Percentiles rank a stretch among this genome's conserved stretches.
phyloP scores from a whole-genome alignment of 2,888 invertebrate genomes.

The Eristalis arbustorum region DNA sequence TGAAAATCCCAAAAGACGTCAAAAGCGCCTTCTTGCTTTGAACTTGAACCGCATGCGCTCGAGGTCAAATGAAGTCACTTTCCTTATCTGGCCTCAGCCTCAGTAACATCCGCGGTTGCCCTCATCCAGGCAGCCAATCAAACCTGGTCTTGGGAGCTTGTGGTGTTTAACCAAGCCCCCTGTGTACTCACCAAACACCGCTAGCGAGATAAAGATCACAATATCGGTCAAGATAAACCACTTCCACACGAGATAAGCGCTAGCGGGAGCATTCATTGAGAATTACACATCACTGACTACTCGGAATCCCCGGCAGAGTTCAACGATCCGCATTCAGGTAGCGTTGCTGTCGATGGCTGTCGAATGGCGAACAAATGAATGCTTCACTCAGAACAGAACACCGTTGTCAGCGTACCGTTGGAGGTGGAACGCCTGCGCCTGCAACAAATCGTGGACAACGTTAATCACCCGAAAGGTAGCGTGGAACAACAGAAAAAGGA shows the following conservation, averaged over 20 bases:
- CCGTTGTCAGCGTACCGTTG: conserved; percentile 30
- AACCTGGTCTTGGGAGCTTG: not conserved
- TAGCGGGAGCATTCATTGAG: not conserved
- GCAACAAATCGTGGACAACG: conserved; percentile 48
- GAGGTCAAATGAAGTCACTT: not conserved
- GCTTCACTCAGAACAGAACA: conserved; percentile 49
- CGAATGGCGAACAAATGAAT: conserved; percentile 67
- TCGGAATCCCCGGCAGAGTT: conserved; percentile 43
- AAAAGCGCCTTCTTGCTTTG: not conserved
- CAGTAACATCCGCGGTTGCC: not conserved
- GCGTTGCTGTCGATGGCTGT: conserved; percentile 29
- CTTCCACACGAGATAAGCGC: not conserved
- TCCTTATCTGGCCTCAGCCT: not conserved
- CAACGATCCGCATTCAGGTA: conserved; percentile 51
- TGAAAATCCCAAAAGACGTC: too few species aligned
- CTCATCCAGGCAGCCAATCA: not conserved
- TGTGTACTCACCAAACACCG: not conserved
- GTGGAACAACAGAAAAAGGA: not conserved
- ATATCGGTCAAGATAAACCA: not conserved
- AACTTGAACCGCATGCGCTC: not conserved
- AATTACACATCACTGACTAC: conserved; percentile 9
- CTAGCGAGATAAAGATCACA: not conserved
- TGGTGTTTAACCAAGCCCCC: not conserved
- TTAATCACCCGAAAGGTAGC: conserved; percentile 60
- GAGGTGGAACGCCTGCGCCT: conserved; percentile 12